These are phyloP conservation scores for Gambusia holbrooki DNA, from an alignment of 2,113 vertebrate species.

Conservation along the genomic window DNA sequence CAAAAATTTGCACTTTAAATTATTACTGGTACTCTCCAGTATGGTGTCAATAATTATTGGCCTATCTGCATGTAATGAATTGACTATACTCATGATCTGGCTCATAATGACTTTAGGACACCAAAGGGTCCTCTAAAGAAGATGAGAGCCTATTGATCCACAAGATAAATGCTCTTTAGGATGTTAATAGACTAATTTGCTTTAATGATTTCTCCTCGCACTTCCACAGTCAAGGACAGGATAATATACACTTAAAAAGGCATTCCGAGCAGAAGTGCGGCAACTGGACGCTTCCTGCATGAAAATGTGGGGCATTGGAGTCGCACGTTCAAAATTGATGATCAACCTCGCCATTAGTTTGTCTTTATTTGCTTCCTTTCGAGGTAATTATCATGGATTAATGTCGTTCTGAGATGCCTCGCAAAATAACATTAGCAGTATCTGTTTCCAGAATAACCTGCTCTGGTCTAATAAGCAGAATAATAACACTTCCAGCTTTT, in stretches of 20 bases:
- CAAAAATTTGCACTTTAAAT: conserved; percentile 78
- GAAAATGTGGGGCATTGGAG: conserved; percentile 80
- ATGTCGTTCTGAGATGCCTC: conserved; percentile 72
- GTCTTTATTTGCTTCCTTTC: conserved; percentile 83
- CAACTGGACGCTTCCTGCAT: conserved; percentile 78
- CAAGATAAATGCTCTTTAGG: conserved; percentile 89
- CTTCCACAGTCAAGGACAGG: conserved; percentile 82
- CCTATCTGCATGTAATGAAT: conserved; percentile 93
- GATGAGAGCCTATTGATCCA: conserved; percentile 92
- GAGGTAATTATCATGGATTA: conserved; percentile 83
- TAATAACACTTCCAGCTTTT: conserved; percentile 65
- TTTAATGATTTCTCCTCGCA: conserved; percentile 83
- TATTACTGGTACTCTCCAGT: conserved; percentile 81
- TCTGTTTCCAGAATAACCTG: conserved; percentile 75
- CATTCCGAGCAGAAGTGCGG: conserved; percentile 68
- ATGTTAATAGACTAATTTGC: conserved; percentile 88
- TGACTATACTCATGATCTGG: conserved; percentile 88
- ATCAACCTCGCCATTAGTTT: conserved; percentile 78
- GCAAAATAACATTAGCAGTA: conserved; percentile 77
- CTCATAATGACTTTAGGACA: conserved; percentile 93
- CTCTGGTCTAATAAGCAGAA: conserved; percentile 72
- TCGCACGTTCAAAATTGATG: conserved; percentile 76
- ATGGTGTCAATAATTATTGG: conserved; percentile 91
- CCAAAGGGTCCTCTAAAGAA: conserved; percentile 91
- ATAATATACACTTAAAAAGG: conserved; percentile 84